Evolutionary conservation across 2,888 invertebrate species (phyloP).

Genomic region (Mesoligia furuncula): DNA sequence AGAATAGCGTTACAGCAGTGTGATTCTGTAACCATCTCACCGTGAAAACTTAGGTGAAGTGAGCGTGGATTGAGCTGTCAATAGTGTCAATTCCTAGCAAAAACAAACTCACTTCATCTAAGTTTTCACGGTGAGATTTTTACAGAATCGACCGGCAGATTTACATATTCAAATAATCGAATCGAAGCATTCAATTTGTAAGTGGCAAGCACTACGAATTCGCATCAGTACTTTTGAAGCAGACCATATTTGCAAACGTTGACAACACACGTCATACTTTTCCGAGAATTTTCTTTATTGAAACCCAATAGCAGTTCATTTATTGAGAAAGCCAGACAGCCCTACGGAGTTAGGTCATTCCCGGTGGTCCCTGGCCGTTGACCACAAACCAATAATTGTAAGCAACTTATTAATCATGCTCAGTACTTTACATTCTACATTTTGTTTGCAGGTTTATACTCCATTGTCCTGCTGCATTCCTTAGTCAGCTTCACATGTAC

Average conservation of each 20-base stretch:
- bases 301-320: not conserved
- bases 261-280: not conserved
- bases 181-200: not conserved
- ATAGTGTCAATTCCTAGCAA: too few species aligned
- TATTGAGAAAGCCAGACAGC: conserved; percentile 23
- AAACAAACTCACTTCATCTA: too few species aligned
- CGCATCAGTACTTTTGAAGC: not conserved
- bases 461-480: conserved; percentile 52
- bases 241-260: not conserved
- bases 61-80: too few species aligned
- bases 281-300: not conserved
- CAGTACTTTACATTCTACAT: conserved; percentile 48
- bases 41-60: too few species aligned
- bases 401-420: conserved; percentile 62
- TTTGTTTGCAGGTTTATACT: conserved; percentile 52
- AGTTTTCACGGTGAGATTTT: too few species aligned
- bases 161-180: not conserved
- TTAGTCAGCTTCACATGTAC: conserved; percentile 26
- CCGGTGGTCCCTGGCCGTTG: conserved; percentile 57
- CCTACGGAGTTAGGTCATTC: conserved; percentile 44
- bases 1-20: too few species aligned
- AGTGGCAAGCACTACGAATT: too few species aligned
- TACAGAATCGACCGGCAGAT: too few species aligned
- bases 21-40: too few species aligned
- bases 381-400: conserved; percentile 58